A percentile compares a stretch with the other conserved stretches of the same genome.
Conservation (phyloP, 2,113 vertebrate species). For the Pituophis catenifer region DNA sequence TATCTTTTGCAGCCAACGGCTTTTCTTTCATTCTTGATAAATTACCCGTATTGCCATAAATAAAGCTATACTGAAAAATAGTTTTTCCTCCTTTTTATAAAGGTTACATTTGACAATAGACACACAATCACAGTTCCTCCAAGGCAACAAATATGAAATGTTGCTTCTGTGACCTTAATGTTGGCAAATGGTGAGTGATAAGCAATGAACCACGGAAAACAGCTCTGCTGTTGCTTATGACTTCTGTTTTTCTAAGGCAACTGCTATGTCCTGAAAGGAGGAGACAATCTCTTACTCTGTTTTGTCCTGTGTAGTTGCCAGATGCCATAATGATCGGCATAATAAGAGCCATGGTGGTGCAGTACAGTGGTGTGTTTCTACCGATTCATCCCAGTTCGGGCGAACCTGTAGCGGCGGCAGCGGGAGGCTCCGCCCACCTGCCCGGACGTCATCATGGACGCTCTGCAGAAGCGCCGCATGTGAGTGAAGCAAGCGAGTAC, state of each 20-base stretch:
- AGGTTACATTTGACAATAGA: slow-evolving; percentile 62
- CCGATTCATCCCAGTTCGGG: too few species aligned
- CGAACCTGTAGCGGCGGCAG: rapidly evolving
- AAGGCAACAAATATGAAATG: slow-evolving; percentile 57
- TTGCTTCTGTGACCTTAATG: slow-evolving; percentile 64
- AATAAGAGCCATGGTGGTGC: too few species aligned
- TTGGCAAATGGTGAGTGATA: slow-evolving; percentile 61
- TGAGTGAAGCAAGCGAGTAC: too few species aligned
- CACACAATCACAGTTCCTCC: slow-evolving; percentile 51
- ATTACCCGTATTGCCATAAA: slow-evolving; percentile 37
- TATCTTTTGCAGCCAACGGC: slow-evolving; percentile 34
- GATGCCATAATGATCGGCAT: not conserved
- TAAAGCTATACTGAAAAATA: slow-evolving; percentile 34
- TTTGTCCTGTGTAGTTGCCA: slow-evolving; percentile 60
- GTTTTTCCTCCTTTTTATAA: slow-evolving; percentile 41
- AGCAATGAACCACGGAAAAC: slow-evolving; percentile 63
- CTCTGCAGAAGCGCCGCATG: too few species aligned
- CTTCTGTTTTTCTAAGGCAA: slow-evolving; percentile 67
- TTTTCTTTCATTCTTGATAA: slow-evolving; percentile 28
- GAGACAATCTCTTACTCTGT: slow-evolving; percentile 72
- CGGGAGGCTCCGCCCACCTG: too few species aligned
- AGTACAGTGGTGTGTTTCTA: too few species aligned
- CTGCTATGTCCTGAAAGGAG: slow-evolving; percentile 69
- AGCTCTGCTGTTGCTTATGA: slow-evolving; percentile 60
- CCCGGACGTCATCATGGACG: rapidly evolving